Evolutionary conservation across 2,797 vertebrate genomes (phyloP), one percentile per base, ranked within the genome.

Genomic region (Phylloscopus collybita): DNA sequence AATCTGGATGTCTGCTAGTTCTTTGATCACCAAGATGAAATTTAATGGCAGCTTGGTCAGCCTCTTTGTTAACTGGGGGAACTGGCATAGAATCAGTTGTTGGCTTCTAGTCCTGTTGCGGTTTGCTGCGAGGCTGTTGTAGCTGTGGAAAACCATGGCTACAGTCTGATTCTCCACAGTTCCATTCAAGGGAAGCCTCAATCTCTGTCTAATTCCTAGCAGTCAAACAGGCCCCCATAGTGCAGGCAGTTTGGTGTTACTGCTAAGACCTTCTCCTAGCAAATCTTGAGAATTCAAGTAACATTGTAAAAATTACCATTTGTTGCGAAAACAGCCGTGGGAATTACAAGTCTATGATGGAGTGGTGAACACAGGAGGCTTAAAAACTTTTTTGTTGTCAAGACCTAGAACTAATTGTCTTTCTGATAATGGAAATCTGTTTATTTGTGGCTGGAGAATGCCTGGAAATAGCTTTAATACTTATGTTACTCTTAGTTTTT

Each of bases 251-350:
- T 86, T 40, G 22, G 14, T 76, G 3, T 50, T 44, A 10, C 16
- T 86, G 29, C 19, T 27, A 26, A 64, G 53, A 25, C 9, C 8
- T 60, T 15, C 22, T 86, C 15, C 1, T 18, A 78, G 34, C 16
- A 78, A 45, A 82, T 45, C 30, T 36, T 42, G 27, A 85, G 56
- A 51, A n/a, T 44, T 84, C 56, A 25, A 42, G 14, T 19, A 45
- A 13, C 3, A 3, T 11, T 50, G 23, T 32, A 64, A 80, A 80
- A 86, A 32, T 34, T 69, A 13, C 27, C 5, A 6, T 66, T 60
- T 79, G 22, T 36, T 27, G 6, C 66, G 42, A 47, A 66, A 54
- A 17, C 22, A 72, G 26, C 7, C 0, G 0, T 2, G 9, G 15
- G 18, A 3, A 10, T 84, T 79, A 42, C 11, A 51, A 30, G 49